These are phyloP conservation scores for Nannospalax galili DNA, from an alignment of 2,113 vertebrate species.

Conservation along the genomic window DNA sequence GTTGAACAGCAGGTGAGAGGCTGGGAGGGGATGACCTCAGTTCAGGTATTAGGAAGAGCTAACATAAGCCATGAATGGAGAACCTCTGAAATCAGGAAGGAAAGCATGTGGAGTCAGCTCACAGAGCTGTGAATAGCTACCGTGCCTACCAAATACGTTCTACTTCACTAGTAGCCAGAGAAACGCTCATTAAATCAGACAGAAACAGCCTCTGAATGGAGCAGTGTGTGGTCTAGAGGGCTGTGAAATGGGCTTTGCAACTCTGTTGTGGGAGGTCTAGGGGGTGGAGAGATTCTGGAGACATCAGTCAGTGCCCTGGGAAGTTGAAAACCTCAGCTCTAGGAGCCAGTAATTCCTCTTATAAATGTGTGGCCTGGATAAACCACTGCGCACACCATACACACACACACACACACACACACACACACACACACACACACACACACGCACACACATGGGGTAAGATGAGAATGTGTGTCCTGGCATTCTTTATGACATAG, in stretches of 20 bases:
- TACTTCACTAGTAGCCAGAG: background rate
- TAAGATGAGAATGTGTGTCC: rapidly evolving
- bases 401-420: too few species aligned
- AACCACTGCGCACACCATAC: too few species aligned
- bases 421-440: too few species aligned
- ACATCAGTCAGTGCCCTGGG: rapidly evolving
- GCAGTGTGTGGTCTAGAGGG: rapidly evolving
- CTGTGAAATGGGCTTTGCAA: rapidly evolving
- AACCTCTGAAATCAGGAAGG: background rate
- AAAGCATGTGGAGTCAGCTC: background rate
- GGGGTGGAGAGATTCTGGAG: rapidly evolving
- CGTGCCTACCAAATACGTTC: background rate
- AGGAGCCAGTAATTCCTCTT: background rate
- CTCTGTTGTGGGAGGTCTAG: rapidly evolving
- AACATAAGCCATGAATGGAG: background rate
- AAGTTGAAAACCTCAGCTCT: background rate
- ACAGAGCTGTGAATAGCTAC: background rate
- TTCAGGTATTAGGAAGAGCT: background rate
- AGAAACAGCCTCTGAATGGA: background rate
- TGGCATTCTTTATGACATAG: rapidly evolving
- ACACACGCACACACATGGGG: too few species aligned
- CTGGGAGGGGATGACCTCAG: background rate
- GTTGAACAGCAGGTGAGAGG: background rate
- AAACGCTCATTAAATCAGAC: background rate
- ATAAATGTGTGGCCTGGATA: background rate